Conservation (phyloP, 2,888 invertebrate genomes). For the Abrostola triplasia region DNA sequence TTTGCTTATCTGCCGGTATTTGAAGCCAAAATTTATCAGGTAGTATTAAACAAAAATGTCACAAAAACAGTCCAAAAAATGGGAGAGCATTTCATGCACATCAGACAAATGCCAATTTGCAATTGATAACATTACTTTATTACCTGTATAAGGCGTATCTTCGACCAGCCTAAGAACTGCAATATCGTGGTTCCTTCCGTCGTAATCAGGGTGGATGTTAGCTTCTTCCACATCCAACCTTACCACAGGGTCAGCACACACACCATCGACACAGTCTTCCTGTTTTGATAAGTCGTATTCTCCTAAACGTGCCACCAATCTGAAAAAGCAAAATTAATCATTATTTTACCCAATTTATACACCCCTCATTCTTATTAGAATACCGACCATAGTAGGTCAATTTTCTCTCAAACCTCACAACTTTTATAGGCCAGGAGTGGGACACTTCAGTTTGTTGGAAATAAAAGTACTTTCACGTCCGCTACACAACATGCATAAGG, state of each 20-base stretch:
- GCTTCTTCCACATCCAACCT: constrained; percentile 53
- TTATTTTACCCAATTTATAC: background rate
- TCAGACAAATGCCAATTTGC: background rate
- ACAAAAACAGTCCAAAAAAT: too few relatives aligned
- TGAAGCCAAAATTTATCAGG: too few relatives aligned
- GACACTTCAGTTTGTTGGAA: too few relatives aligned
- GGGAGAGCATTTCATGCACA: too few relatives aligned
- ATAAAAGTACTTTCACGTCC: too few relatives aligned
- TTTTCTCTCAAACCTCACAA: too few relatives aligned
- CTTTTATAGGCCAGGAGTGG: too few relatives aligned
- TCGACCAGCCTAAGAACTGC: constrained; percentile 63
- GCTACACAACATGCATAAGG: too few relatives aligned
- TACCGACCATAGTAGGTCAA: too few relatives aligned
- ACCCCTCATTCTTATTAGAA: background rate
- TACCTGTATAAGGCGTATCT: constrained; percentile 68
- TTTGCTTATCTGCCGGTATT: too few relatives aligned
- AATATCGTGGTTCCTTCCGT: constrained; percentile 62
- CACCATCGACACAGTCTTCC: constrained; percentile 54
- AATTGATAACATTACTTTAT: constrained; percentile 6
- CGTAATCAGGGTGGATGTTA: constrained; percentile 59
- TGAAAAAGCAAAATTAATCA: constrained; percentile 28
- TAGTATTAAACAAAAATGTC: too few relatives aligned
- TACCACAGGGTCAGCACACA: constrained; percentile 59
- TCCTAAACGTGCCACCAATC: constrained; percentile 62
- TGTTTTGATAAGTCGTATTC: constrained; percentile 58